Percentiles rank a stretch among this genome's conserved stretches.
Conservation (phyloP, 1,140 invertebrate species). For the Bombyx mandarina region DNA sequence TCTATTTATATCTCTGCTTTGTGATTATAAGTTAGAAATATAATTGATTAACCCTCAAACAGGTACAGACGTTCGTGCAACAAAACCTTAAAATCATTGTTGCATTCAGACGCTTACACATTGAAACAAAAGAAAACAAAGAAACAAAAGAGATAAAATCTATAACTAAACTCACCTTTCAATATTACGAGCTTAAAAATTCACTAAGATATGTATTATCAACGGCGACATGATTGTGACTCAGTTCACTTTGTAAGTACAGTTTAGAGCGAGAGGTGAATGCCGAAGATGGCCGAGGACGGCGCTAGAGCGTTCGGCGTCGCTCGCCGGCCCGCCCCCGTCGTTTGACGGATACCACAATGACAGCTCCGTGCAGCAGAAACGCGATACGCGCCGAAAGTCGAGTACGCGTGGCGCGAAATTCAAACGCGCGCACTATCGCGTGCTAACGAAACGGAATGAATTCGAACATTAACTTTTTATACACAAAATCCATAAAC, state of each 20-base stretch:
- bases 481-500: not conserved
- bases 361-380: conserved; percentile 40
- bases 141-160: too few relatives aligned
- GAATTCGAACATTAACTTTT: conserved; percentile 11
- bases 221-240: conserved; percentile 34
- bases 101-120: too few relatives aligned
- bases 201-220: too few relatives aligned
- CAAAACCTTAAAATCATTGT: too few relatives aligned
- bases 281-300: conserved; percentile 41
- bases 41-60: too few relatives aligned
- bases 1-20: too few relatives aligned
- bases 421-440: conserved; percentile 21
- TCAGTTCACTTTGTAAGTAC: conserved; percentile 47
- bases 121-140: too few relatives aligned
- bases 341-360: conserved; percentile 33
- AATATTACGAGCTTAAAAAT: too few relatives aligned
- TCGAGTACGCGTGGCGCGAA: conserved; percentile 45
- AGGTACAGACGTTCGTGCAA: too few relatives aligned
- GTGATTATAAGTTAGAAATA: too few relatives aligned
- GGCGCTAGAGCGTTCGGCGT: conserved; percentile 29
- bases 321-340: conserved; percentile 42
- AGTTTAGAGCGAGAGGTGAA: conserved; percentile 29
- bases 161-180: too few relatives aligned
- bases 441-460: conserved; percentile 28
- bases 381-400: conserved; percentile 46